These are phyloP conservation scores for Polietes domitor DNA, from an alignment of 2,888 invertebrate species.

Conservation along the genomic window DNA sequence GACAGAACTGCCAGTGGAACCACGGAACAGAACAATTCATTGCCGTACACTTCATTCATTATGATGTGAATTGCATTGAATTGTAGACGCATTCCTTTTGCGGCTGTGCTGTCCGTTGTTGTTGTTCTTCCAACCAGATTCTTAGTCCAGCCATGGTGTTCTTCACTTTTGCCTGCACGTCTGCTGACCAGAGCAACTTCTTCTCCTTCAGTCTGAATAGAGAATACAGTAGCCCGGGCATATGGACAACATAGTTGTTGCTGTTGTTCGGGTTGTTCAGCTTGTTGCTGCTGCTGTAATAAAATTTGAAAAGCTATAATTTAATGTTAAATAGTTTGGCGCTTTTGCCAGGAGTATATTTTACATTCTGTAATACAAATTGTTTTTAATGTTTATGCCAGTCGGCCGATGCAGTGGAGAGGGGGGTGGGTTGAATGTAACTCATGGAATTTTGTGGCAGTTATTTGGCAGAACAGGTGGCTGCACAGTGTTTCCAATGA, in stretches of 20 bases:
- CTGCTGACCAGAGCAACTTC: conserved; percentile 4
- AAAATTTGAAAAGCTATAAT: conserved; percentile 66
- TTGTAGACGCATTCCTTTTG: conserved; percentile 26
- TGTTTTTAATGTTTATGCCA: conserved; percentile 23
- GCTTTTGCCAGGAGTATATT: conserved; percentile 45
- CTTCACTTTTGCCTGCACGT: not conserved
- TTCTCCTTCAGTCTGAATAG: not conserved
- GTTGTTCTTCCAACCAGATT: not conserved
- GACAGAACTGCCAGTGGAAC: not conserved
- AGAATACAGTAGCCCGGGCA: not conserved
- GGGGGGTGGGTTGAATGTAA: not conserved
- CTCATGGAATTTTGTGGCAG: conserved; percentile 5
- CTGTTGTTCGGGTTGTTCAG: no score
- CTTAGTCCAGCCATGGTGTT: not conserved
- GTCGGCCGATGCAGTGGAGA: no score
- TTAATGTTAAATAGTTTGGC: conserved; percentile 66
- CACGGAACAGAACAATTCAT: conserved; percentile 31
- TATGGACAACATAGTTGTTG: not conserved
- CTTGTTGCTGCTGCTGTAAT: not conserved
- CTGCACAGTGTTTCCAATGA: not conserved
- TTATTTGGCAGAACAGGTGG: conserved; percentile 10
- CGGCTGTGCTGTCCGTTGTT: no score
- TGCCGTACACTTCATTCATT: conserved; percentile 52
- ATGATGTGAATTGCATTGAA: conserved; percentile 26
- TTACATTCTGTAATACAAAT: conserved; percentile 30